These are phyloP conservation scores for Rhinichthys klamathensis DNA, from an alignment of 2,113 vertebrate species.

Conservation along the genomic window DNA sequence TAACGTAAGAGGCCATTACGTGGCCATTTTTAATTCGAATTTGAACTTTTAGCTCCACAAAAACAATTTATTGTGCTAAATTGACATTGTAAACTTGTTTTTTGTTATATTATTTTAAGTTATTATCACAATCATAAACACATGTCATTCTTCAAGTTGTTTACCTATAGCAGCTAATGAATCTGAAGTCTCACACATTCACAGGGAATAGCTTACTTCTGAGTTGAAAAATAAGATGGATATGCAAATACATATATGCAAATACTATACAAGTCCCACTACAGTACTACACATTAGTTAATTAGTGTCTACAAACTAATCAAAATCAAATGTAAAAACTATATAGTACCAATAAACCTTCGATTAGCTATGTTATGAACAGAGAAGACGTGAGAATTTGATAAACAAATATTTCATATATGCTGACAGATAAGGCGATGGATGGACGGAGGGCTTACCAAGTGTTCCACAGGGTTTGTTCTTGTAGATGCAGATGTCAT, in stretches of 20 bases:
- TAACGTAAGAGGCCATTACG: not conserved
- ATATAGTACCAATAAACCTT: not conserved
- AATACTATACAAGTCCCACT: not conserved
- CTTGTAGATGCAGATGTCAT: conserved; percentile 99
- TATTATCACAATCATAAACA: not conserved
- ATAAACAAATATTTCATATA: not conserved
- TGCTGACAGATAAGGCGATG: not conserved
- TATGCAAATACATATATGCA: conserved; percentile 25
- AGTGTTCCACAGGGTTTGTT: conserved; percentile 97
- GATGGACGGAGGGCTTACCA: conserved; percentile 74
- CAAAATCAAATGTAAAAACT: not conserved
- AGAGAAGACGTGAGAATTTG: not conserved
- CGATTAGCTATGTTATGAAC: conserved; percentile 25
- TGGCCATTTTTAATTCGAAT: not conserved
- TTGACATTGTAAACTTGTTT: not conserved
- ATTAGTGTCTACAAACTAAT: conserved; percentile 10
- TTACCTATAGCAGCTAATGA: not conserved
- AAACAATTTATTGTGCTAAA: not conserved
- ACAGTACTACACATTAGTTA: not conserved
- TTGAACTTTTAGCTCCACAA: not conserved
- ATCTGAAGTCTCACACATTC: not conserved
- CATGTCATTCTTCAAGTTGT: not conserved
- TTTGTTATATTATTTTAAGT: not conserved
- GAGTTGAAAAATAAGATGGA: not conserved
- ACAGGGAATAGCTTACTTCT: not conserved